Conservation (phyloP, 2,113 vertebrate species). For the Zosterops borbonicus region DNA sequence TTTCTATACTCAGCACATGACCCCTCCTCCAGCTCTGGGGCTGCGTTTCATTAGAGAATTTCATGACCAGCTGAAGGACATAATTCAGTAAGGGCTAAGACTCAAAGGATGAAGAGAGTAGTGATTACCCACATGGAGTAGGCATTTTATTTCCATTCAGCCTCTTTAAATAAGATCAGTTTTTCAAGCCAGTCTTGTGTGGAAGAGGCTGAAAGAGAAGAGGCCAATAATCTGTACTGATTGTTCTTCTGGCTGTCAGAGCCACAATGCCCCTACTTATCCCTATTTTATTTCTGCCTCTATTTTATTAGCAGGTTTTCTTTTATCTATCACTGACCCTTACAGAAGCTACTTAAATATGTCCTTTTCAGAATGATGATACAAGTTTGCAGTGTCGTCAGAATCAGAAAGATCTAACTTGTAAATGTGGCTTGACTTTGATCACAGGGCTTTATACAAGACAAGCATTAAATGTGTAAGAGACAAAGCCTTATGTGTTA, state of each 20-base stretch:
- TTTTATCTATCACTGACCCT: not conserved
- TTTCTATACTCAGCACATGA: not conserved
- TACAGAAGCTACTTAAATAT: not conserved
- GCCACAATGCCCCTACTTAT: not conserved
- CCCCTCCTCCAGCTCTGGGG: not conserved
- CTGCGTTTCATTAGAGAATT: not conserved
- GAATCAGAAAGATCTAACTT: not conserved
- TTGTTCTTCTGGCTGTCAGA: not conserved
- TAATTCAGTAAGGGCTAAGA: not conserved
- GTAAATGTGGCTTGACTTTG: not conserved
- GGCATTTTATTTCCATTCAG: slow-evolving; percentile 18
- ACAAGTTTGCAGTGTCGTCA: not conserved
- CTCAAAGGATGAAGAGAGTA: not conserved
- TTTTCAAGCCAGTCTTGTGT: not conserved
- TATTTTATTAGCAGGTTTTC: not conserved
- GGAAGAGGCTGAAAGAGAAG: slow-evolving; percentile 16
- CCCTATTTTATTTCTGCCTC: not conserved
- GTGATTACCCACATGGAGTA: not conserved
- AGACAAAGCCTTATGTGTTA: not conserved
- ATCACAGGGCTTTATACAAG: not conserved
- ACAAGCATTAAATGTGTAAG: not conserved
- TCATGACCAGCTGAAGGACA: not conserved
- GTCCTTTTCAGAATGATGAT: not conserved
- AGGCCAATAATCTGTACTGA: not conserved
- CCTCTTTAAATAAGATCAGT: not conserved